Base-by-base conservation (phyloP, 2,888 invertebrate species). In the Lasioglossum pauxillum region DNA sequence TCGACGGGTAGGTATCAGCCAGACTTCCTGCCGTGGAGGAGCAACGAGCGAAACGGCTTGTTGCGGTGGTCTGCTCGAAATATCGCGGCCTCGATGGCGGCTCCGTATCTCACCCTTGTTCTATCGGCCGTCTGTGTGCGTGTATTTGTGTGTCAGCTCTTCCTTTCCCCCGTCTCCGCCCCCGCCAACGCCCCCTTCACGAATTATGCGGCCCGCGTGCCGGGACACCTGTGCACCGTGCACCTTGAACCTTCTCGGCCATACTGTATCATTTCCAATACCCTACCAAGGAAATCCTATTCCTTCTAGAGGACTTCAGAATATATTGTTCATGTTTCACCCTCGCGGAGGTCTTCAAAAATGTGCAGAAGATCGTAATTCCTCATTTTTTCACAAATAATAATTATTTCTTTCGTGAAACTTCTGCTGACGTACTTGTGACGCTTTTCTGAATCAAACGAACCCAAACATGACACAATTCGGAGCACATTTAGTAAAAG, bases 11-110 rank as follows among this genome's bases (percentile, higher is more conserved):
- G 73, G 82, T 88, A 90, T 88, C 89, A 73, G 78, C 71, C 85
- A 78, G 88, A 86, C 86, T 87, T 88, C 87, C 88, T 83, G 88
- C 74, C 75, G 78, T 71, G 72, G 84, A 79, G 81, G 83, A 79
- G 75, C 80, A 85, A 76, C 49, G 69, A 83, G 83, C 85, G 83
- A 88, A 79, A 86, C 84, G 82, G 72, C 64, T 53, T 53, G 53
- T 53, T 53, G 53, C 53, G 53, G 41, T 14, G n/a, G 64, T 31
- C 72, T 71, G 76, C 74, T 83, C 80, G 83, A 84, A 88, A 89
- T 85, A 89, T 89, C 83, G 85, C 83, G 84, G 73, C 57, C 84
- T 85, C 80, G 80, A 89, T 90, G 89, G 88, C 89, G 84, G 85
- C 80, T 27, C 31, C 38, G 79, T 88, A 88, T 86, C 83, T 84